A percentile compares a stretch with the other conserved stretches of the same genome.
These are phyloP conservation scores for Chloropsis hardwickii DNA, from an alignment of 2,113 vertebrate genomes.

Conservation along the genomic window DNA sequence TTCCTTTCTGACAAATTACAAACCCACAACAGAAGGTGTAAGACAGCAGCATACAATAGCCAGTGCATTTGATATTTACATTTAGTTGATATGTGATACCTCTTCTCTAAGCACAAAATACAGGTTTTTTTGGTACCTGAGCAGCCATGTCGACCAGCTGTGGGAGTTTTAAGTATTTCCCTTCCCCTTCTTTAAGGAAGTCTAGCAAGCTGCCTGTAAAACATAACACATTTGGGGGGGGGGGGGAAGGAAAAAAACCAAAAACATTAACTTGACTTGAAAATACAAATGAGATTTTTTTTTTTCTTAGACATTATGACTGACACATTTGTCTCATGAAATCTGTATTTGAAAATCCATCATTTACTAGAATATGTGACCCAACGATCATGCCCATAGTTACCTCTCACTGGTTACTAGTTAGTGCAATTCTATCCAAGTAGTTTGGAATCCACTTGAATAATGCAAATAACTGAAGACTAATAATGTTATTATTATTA, in stretches of 20 bases:
- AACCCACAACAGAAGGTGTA: not conserved
- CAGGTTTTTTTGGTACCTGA: constrained; percentile 75
- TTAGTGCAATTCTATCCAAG: not conserved
- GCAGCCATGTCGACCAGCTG: constrained; percentile 95
- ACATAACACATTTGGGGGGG: not conserved
- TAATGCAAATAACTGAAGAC: not conserved
- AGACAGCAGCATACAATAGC: not conserved
- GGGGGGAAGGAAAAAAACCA: too few relatives aligned
- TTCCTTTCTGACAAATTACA: not conserved
- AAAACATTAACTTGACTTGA: not conserved
- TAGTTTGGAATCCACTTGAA: not conserved
- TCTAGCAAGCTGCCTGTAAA: constrained; percentile 89
- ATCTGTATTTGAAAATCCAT: not conserved
- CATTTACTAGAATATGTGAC: not conserved
- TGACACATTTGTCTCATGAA: not conserved
- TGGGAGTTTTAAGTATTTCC: constrained; percentile 92
- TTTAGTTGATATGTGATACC: not conserved
- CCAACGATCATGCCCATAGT: not conserved
- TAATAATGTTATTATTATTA: not conserved
- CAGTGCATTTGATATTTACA: not conserved
- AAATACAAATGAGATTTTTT: not conserved
- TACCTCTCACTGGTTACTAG: not conserved
- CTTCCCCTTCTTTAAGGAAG: constrained; percentile 94
- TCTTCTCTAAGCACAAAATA: not conserved
- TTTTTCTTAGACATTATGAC: not conserved